A percentile compares a stretch with the other conserved stretches of the same genome.
phyloP scores from a whole-genome alignment of 2,888 invertebrate genomes.

The Calliphora vomitoria region DNA sequence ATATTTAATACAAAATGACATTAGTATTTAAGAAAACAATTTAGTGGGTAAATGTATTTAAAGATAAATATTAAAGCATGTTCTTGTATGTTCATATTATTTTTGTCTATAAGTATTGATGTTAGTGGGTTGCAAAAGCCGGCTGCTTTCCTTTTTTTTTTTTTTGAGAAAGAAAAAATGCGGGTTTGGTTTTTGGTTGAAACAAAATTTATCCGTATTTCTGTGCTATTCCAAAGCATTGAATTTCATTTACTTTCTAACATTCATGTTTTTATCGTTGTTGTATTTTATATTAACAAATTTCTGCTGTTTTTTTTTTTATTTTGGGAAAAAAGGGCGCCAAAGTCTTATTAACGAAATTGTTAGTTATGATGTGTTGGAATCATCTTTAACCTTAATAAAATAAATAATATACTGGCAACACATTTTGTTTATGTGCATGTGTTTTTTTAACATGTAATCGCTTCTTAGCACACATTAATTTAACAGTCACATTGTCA shows the following conservation, averaged over 20 bases:
- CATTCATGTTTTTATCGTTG: neutral
- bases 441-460: no score
- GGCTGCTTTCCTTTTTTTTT: neutral
- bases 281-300: neutral
- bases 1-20: constrained; percentile 34
- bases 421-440: no score
- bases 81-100: neutral
- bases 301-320: no score
- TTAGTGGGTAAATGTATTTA: constrained; percentile 14
- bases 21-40: constrained; percentile 31
- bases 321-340: neutral
- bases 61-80: neutral
- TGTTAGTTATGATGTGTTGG: no score
- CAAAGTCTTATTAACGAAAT: neutral
- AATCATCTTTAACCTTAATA: no score
- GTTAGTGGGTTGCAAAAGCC: constrained; percentile 33
- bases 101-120: neutral
- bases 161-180: neutral
- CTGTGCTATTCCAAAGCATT: neutral
- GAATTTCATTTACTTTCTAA: neutral
- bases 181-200: constrained; percentile 12
- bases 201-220: constrained; percentile 2
- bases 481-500: no score
- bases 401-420: no score
- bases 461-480: no score